Base-by-base conservation (phyloP, 2,113 vertebrate species). In the Ginglymostoma cirratum region DNA sequence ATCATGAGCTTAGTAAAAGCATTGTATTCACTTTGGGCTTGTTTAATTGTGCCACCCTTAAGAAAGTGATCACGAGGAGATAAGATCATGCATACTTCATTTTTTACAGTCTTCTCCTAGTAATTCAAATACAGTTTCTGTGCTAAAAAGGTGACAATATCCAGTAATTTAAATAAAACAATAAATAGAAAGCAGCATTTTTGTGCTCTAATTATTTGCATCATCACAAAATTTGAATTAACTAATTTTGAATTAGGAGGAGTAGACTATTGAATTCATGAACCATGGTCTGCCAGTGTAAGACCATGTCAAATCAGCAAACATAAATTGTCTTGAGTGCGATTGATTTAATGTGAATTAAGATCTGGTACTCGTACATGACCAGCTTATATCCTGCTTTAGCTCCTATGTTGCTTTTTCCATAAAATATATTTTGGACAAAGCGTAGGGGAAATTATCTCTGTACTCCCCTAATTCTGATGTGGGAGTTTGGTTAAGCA, bases 11-110 rank as follows among this genome's bases (percentile, higher is more conserved):
- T 61, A 24, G 24, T 90, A 34, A 61, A 65, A 90, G 27, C 15
- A 90, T 34, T 90, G 0, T 10, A 30, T 34, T 90, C 86, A 52
- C 61, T 4, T 61, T 90, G 52, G 55, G 27, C 34, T 61, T 90
- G 55, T 52, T 90, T 90, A 34, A 61, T 90, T 90, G 87, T 90
- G 87, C 87, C 87, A 90, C 87, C 55, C 86, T 90, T 90, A 61
- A 61, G 48, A 90, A 61, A 90, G 52, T 90, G 87, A 34, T 61
- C 48, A 65, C 27, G 52, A 34, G 87, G 30, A 90, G 30, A 61
- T 52, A 90, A 61, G 52, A n/a, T 52, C 87, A 61, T 34, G 23
- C 87, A 65, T 30, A 27, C 8, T 89, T 90, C 48, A 42, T 95
- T 95, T 52, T 48, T 27, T 72, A 17, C 3, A 95, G 27, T 61